These are phyloP conservation scores for Siniperca undulata DNA, from an alignment of 2,797 vertebrate genomes.

Conservation along the genomic window DNA sequence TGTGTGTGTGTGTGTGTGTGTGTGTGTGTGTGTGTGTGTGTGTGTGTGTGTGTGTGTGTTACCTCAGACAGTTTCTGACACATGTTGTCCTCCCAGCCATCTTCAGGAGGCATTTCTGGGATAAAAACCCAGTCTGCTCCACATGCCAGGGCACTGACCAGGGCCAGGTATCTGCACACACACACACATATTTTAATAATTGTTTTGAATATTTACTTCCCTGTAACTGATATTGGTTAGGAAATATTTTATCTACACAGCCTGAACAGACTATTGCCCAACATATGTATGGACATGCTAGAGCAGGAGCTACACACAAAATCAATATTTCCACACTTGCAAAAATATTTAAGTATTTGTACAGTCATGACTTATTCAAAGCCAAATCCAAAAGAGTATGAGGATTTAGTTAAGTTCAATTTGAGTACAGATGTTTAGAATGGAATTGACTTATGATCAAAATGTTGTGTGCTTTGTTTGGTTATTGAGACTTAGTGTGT, in stretches of 20 bases:
- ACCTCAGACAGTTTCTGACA: slow-evolving; percentile 96
- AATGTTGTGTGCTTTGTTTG: background rate
- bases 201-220: background rate
- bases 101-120: slow-evolving; percentile 95
- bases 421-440: background rate
- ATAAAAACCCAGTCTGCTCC: slow-evolving; percentile 98
- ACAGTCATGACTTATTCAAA: background rate
- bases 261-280: background rate
- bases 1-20: slow-evolving; percentile 18
- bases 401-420: background rate
- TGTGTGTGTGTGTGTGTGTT: slow-evolving; percentile 56
- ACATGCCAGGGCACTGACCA: slow-evolving; percentile 96
- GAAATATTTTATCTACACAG: background rate
- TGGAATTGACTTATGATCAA: background rate
- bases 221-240: background rate
- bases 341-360: background rate
- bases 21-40: slow-evolving; percentile 20
- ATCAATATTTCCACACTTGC: background rate
- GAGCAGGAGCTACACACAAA: no score
- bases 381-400: background rate
- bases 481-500: background rate
- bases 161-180: slow-evolving; percentile 86
- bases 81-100: slow-evolving; percentile 95
- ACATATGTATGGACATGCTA: slow-evolving; percentile 1
- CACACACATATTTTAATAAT: background rate